Percentiles rank a stretch among this genome's conserved stretches.
phyloP scores from a whole-genome alignment of 2,797 vertebrate genomes.

The Geotrypetes seraphini region DNA sequence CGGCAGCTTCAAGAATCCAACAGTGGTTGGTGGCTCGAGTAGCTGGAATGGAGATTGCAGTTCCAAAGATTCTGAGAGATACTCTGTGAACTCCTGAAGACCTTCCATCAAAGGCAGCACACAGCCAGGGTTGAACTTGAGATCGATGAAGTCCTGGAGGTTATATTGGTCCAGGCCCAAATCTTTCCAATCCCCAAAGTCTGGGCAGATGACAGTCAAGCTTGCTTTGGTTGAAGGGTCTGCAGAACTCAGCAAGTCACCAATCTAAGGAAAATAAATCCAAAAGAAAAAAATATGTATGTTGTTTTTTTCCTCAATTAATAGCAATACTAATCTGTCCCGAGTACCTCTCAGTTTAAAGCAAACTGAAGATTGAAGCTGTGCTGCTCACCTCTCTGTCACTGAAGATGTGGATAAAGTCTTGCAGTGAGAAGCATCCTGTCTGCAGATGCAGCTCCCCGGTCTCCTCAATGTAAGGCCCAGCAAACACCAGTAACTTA shows the following conservation, averaged over 20 bases:
- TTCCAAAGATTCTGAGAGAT: conserved; percentile 81
- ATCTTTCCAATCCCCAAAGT: conserved; percentile 67
- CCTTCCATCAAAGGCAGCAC: conserved; percentile 74
- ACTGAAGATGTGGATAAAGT: conserved; percentile 72
- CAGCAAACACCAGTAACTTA: conserved; percentile 80
- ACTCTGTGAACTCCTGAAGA: conserved; percentile 81
- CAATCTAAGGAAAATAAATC: conserved; percentile 60
- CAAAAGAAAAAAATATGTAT: not conserved
- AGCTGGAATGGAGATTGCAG: conserved; percentile 75
- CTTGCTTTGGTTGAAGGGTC: conserved; percentile 31
- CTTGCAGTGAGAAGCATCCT: conserved; percentile 65
- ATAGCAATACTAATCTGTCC: too few species aligned
- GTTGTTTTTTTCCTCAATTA: too few species aligned
- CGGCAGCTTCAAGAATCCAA: conserved; percentile 83
- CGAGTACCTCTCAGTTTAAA: too few species aligned
- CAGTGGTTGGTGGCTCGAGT: conserved; percentile 73
- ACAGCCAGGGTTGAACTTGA: conserved; percentile 60
- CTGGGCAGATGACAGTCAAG: conserved; percentile 76
- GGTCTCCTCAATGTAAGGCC: conserved; percentile 70
- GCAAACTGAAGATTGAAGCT: accelerated
- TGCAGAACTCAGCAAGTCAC: conserved; percentile 51
- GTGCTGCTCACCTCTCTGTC: conserved; percentile 68
- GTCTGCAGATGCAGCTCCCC: conserved; percentile 81
- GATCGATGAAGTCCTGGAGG: conserved; percentile 52
- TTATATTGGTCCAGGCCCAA: conserved; percentile 48